A percentile compares a stretch with the other conserved stretches of the same genome.
phyloP scores from a whole-genome alignment of 2,797 vertebrate genomes.

The Onychomys arenicola region DNA sequence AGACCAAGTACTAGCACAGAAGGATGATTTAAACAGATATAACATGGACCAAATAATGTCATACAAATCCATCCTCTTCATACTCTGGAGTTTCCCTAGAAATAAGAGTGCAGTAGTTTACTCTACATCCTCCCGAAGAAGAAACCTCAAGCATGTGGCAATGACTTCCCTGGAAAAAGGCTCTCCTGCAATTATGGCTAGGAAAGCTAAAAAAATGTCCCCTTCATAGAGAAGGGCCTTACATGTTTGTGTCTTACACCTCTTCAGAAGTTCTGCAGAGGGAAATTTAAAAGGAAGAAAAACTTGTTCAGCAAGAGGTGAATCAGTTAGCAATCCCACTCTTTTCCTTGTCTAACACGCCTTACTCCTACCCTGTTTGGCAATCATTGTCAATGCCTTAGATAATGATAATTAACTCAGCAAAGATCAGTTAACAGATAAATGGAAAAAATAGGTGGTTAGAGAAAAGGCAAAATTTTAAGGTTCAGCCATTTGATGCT shows the following conservation, averaged over 20 bases:
- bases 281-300: neutral
- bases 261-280: neutral
- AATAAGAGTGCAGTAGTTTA: neutral
- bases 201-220: neutral
- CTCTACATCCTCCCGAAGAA: neutral
- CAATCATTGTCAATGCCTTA: neutral
- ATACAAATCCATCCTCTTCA: neutral
- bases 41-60: neutral
- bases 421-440: neutral
- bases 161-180: neutral
- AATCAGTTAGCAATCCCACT: neutral
- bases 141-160: neutral
- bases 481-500: neutral
- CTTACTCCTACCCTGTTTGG: neutral
- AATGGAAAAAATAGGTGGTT: neutral
- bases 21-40: slow-evolving; percentile 9
- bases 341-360: neutral
- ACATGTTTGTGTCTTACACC: neutral
- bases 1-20: neutral
- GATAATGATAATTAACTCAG: neutral
- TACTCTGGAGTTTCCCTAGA: neutral
- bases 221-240: neutral
- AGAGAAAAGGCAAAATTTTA: neutral
- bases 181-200: neutral
- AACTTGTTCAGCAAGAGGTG: neutral